phyloP scores from a whole-genome alignment of 2,113 vertebrate species.

The Acanthisitta chloris region DNA sequence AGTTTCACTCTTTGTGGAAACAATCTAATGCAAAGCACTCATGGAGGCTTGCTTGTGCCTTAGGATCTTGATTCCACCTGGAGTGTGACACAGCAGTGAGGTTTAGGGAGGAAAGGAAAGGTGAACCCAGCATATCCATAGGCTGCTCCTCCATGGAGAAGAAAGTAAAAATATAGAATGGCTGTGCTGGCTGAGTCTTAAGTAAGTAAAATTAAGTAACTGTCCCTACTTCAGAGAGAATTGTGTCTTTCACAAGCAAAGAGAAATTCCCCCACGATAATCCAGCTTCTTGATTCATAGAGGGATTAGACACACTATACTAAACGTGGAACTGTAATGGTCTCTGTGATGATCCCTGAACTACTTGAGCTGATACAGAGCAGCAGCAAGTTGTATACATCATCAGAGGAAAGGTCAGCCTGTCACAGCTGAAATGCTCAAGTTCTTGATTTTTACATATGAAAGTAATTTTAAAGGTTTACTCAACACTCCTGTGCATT shows the following conservation, averaged over 20 bases:
- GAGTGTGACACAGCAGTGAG: neutral
- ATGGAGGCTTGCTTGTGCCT: neutral
- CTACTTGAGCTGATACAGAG: neutral
- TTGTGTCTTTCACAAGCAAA: neutral
- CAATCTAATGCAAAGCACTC: neutral
- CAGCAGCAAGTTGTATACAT: neutral
- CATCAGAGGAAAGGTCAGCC: neutral
- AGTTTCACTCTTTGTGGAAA: neutral
- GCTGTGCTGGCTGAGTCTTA: neutral
- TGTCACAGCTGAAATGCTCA: neutral
- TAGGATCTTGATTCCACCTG: neutral
- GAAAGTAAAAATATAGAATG: neutral
- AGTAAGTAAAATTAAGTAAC: neutral
- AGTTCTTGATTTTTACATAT: neutral
- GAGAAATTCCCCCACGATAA: neutral
- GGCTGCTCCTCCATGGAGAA: neutral
- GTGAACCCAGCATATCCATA: neutral
- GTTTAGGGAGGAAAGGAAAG: neutral
- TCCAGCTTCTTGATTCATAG: neutral
- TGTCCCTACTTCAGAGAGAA: neutral
- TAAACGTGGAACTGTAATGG: neutral
- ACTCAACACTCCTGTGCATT: accelerated
- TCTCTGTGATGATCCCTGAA: neutral
- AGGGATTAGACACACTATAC: neutral
- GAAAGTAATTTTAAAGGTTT: neutral